Evolutionary conservation across 2,797 vertebrate genomes (phyloP).

Genomic region (Hylomyscus alleni): DNA sequence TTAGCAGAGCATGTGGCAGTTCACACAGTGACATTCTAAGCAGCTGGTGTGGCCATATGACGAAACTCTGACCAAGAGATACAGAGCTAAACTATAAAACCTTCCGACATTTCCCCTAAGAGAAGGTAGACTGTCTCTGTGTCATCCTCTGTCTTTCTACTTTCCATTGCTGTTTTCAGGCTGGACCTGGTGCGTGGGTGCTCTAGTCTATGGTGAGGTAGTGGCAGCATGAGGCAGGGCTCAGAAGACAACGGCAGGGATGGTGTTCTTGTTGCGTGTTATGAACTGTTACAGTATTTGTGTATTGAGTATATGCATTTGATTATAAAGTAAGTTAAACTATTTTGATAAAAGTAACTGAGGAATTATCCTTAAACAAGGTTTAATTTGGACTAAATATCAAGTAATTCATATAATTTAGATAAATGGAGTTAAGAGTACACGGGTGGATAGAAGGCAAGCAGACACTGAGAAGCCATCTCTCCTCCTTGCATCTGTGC

Average conservation of each 20-base stretch:
- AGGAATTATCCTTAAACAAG: not conserved
- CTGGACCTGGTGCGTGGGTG: not conserved
- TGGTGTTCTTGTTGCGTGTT: not conserved
- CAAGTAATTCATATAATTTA: constrained; percentile 22
- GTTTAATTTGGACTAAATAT: not conserved
- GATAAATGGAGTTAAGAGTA: not conserved
- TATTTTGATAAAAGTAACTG: not conserved
- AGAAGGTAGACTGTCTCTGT: not conserved
- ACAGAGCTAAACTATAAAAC: not conserved
- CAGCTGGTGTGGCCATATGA: not conserved
- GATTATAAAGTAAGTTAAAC: constrained; percentile 37
- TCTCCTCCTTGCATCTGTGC: not conserved
- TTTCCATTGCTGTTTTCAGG: not conserved
- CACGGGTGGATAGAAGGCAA: not conserved
- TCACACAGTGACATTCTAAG: constrained; percentile 26
- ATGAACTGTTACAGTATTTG: not conserved
- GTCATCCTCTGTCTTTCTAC: not conserved
- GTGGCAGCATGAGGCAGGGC: not conserved
- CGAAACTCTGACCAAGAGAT: not conserved
- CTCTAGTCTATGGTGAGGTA: not conserved
- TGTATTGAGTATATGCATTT: not conserved
- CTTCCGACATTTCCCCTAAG: not conserved
- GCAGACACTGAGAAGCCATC: not conserved
- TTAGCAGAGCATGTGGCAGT: not conserved
- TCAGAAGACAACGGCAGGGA: not conserved